Base-by-base conservation (phyloP, 2,113 vertebrate genomes). In the Propithecus coquereli region DNA sequence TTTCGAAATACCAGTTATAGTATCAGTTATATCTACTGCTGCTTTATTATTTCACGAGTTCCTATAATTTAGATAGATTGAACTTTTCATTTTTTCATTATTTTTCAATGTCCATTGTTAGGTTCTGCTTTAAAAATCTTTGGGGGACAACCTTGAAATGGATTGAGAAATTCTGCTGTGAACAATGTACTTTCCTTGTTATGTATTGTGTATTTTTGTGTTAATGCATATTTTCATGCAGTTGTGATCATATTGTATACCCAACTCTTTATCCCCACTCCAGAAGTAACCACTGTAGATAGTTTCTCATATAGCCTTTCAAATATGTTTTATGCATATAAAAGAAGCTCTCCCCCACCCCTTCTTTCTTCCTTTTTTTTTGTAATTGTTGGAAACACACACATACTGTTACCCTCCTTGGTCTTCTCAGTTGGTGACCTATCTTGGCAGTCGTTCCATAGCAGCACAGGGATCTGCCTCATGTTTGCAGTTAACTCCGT, bases 1-100 rank as follows among this genome's bases (percentile, higher is more conserved):
- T 91, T 97, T 94, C 86, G 71, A 91, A 91, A 94, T 82, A 66
- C 40, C 54, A 89, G 7, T 93, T 77, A 71, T 61, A 88, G 9
- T 83, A 83, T 57, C 47, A 66, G 12, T 40, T 37, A 14, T 66
- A 61, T 71, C n/a, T 25, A 83, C 10, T 87, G 63, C 57, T 96
- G 22, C 47, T 76, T 90, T 81, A 25, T 83, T 95, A 54, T 80
- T 94, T 92, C 47, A 66, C 50, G 40, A 90, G 7, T 88, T 32
- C 3, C 34, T 70, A 2, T 65, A 92, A 81, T 91, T 91, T 54
- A 91, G 27, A 47, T 45, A 61, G 30, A 34, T 45, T 61, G n/a
- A 93, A 84, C 34, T 77, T 95, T 16, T 61, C 34, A 3, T 54
- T 76, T 92, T 92, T 85, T 22, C 43, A 40, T 50, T 47, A 63